Evolutionary conservation across 2,113 vertebrate genomes (phyloP).

Genomic region (Nicator chloris): DNA sequence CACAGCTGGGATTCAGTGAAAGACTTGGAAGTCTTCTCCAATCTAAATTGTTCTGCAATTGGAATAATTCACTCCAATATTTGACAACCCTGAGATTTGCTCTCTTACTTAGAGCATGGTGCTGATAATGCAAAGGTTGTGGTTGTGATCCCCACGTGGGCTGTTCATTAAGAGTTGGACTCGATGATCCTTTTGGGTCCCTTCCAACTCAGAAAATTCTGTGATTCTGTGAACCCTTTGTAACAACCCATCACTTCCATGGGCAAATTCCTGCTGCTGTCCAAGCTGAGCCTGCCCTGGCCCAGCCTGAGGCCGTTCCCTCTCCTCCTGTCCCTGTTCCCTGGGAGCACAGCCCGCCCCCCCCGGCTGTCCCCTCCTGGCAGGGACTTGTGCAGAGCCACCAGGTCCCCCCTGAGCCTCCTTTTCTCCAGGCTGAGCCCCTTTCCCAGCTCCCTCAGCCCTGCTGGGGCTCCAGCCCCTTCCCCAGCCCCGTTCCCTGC

Average conservation of each 20-base stretch:
- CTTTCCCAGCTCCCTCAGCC: not conserved
- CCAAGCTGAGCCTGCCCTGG: not conserved
- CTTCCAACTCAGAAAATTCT: not conserved
- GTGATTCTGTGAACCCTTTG: no score
- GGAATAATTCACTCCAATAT: not conserved
- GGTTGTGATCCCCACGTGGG: not conserved
- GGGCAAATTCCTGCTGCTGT: not conserved
- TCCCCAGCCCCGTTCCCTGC: not conserved
- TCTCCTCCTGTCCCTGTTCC: not conserved
- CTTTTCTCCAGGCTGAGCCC: not conserved
- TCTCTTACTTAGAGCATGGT: not conserved
- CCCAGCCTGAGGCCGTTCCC: not conserved
- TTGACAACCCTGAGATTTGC: not conserved
- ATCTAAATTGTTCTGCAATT: accelerated
- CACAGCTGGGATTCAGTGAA: not conserved
- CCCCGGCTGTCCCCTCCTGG: not conserved
- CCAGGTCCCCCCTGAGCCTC: not conserved
- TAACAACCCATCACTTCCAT: not conserved
- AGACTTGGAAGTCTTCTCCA: accelerated
- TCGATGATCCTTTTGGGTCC: no score
- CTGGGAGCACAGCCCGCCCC: not conserved
- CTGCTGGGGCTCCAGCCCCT: not conserved
- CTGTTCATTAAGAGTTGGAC: accelerated
- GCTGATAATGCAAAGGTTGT: not conserved
- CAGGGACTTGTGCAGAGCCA: not conserved